A percentile compares a stretch with the other conserved stretches of the same genome.
These are phyloP conservation scores for Amphimallon solstitiale DNA, from an alignment of 2,888 invertebrate species.

Conservation along the genomic window DNA sequence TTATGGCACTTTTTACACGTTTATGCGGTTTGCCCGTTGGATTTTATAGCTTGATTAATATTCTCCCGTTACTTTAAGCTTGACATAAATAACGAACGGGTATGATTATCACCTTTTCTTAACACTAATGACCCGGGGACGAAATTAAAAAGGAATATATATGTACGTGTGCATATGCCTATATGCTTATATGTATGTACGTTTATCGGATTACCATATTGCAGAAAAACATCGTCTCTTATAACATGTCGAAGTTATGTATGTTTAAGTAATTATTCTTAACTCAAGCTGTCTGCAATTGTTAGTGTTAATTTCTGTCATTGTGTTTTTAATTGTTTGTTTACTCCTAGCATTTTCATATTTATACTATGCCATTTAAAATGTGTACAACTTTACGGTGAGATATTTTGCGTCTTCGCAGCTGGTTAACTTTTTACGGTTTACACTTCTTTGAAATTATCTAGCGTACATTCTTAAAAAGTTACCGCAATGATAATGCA, in stretches of 20 bases:
- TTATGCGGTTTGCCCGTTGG: conserved; percentile 62
- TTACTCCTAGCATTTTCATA: not conserved
- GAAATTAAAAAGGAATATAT: conserved; percentile 24
- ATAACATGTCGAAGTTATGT: too few relatives aligned
- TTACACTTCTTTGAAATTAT: too few relatives aligned
- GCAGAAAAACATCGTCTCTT: too few relatives aligned
- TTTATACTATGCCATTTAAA: too few relatives aligned
- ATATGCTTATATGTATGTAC: not conserved
- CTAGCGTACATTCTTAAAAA: too few relatives aligned
- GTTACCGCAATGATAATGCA: too few relatives aligned
- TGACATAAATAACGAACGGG: conserved; percentile 42
- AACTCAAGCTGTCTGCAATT: not conserved
- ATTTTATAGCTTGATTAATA: conserved; percentile 62
- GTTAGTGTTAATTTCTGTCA: not conserved
- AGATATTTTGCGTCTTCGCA: too few relatives aligned
- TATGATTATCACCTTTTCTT: conserved; percentile 35
- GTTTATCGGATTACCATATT: too few relatives aligned
- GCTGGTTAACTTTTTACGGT: too few relatives aligned
- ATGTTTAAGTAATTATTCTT: too few relatives aligned
- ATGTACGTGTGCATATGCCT: conserved; percentile 4
- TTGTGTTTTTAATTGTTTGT: not conserved
- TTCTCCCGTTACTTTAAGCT: conserved; percentile 51
- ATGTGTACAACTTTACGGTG: too few relatives aligned
- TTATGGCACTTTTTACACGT: conserved; percentile 64
- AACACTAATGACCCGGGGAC: conserved; percentile 32